A percentile compares a stretch with the other conserved stretches of the same genome.
Conservation (phyloP, 2,888 invertebrate genomes). For the Tetragonula carbonaria region DNA sequence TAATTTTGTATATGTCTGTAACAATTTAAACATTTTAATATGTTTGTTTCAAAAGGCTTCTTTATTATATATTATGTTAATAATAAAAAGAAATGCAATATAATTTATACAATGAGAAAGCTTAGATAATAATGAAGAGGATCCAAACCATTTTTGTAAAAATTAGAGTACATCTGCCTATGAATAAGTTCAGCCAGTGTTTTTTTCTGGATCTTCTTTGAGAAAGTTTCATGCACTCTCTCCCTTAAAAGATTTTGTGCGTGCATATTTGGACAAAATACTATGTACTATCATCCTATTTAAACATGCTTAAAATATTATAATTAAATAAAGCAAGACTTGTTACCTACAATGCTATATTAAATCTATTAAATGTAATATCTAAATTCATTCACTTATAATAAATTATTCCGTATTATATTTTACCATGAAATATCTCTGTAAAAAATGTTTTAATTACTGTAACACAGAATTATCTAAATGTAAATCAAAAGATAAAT, state of each 20-base stretch:
- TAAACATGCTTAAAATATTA: constrained; percentile 49
- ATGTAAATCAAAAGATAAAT: constrained; percentile 18
- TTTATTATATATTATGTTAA: background rate
- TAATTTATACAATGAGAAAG: constrained; percentile 35
- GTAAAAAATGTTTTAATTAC: constrained; percentile 9
- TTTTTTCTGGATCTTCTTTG: constrained; percentile 40
- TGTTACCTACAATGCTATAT: constrained; percentile 16
- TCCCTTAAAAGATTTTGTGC: constrained; percentile 25
- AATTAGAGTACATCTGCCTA: constrained; percentile 40
- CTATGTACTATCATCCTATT: constrained; percentile 44
- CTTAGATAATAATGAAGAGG: constrained; percentile 27
- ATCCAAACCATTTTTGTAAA: constrained; percentile 50
- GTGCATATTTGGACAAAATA: constrained; percentile 47
- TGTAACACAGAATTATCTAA: background rate
- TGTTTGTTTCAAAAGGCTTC: background rate
- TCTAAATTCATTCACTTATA: constrained; percentile 29
- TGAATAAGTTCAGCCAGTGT: constrained; percentile 38
- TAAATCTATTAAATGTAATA: constrained; percentile 19
- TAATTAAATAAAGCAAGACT: constrained; percentile 43
- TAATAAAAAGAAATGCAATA: constrained; percentile 18
- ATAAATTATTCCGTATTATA: constrained; percentile 18
- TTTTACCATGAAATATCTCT: constrained; percentile 17
- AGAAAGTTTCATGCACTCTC: constrained; percentile 46
- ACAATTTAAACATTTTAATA: constrained; percentile 5
- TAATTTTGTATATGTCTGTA: constrained; percentile 36